These are phyloP conservation scores for Antechinus flavipes DNA, from an alignment of 2,113 vertebrate genomes.

Conservation along the genomic window DNA sequence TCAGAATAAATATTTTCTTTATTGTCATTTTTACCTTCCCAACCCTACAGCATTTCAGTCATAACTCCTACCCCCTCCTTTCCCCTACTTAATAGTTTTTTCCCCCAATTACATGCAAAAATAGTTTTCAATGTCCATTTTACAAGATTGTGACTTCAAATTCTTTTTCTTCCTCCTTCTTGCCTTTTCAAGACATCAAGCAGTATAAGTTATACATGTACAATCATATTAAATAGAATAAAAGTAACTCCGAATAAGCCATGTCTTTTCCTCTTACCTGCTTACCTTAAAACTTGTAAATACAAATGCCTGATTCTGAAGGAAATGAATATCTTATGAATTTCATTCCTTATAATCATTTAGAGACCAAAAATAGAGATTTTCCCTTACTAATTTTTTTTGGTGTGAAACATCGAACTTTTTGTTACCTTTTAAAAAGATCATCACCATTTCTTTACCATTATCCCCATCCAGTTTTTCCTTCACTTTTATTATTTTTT, in stretches of 20 bases:
- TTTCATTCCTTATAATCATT: constrained; percentile 59
- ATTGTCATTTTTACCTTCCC: background rate
- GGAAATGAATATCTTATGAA: background rate
- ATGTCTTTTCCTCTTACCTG: background rate
- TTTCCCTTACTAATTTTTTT: constrained; percentile 62
- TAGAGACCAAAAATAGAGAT: constrained; percentile 40
- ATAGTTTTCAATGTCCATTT: too few relatives aligned
- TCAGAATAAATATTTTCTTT: constrained; percentile 59
- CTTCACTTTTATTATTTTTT: background rate
- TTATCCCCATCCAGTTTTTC: background rate
- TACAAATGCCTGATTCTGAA: constrained; percentile 12
- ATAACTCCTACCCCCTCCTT: background rate
- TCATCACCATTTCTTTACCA: constrained; percentile 51
- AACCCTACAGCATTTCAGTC: background rate
- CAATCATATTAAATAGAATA: background rate
- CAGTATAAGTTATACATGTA: too few relatives aligned
- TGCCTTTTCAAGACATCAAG: too few relatives aligned
- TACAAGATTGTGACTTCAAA: too few relatives aligned
- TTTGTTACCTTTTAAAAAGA: constrained; percentile 46
- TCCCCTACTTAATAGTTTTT: too few relatives aligned
- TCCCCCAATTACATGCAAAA: too few relatives aligned
- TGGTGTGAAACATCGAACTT: constrained; percentile 55
- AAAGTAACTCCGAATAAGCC: background rate
- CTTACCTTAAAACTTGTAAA: background rate
- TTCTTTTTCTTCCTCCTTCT: too few relatives aligned